These are phyloP conservation scores for Drosophila prolongata DNA, from an alignment of 2,888 invertebrate genomes.

Conservation along the genomic window DNA sequence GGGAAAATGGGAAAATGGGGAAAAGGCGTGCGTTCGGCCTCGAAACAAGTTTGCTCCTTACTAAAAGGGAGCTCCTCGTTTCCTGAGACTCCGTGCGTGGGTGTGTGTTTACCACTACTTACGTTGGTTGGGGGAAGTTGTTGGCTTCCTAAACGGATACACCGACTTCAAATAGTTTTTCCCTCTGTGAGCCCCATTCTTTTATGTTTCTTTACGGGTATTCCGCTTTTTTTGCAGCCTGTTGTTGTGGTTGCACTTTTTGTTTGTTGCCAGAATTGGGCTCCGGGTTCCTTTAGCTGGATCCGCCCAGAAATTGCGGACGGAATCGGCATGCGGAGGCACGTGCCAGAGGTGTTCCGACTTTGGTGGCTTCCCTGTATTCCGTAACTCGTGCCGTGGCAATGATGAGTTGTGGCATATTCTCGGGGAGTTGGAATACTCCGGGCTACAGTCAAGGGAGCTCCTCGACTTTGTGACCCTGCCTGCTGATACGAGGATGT, in stretches of 20 bases:
- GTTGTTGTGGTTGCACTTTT: constrained; percentile 40
- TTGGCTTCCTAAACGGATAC: constrained; percentile 79
- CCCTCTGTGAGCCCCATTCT: constrained; percentile 49
- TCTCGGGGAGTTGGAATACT: constrained; percentile 22
- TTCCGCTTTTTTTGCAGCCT: constrained; percentile 25
- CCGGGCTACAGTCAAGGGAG: constrained; percentile 3
- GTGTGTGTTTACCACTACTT: constrained; percentile 58
- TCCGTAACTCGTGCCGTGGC: constrained; percentile 19
- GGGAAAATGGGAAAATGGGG: constrained; percentile 12
- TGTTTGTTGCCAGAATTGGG: constrained; percentile 14
- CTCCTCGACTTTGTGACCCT: constrained; percentile 42
- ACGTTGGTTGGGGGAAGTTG: constrained; percentile 64
- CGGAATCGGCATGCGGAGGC: constrained; percentile 29
- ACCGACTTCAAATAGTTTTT: constrained; percentile 70
- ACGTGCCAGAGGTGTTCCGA: constrained; percentile 51
- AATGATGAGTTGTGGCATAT: constrained; percentile 42
- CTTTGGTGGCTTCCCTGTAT: constrained; percentile 11
- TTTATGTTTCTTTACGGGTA: constrained; percentile 36
- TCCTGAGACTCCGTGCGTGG: constrained; percentile 36
- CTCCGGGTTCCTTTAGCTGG: constrained; percentile 34
- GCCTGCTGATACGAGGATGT: constrained; percentile 25
- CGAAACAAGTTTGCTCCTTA: constrained; percentile 32
- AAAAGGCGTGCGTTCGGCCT: constrained; percentile 39
- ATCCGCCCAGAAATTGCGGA: constrained; percentile 13
- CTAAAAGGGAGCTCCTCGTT: constrained; percentile 32